Base-by-base conservation (phyloP, 1,140 invertebrate genomes). In the Trichonephila clavipes region DNA sequence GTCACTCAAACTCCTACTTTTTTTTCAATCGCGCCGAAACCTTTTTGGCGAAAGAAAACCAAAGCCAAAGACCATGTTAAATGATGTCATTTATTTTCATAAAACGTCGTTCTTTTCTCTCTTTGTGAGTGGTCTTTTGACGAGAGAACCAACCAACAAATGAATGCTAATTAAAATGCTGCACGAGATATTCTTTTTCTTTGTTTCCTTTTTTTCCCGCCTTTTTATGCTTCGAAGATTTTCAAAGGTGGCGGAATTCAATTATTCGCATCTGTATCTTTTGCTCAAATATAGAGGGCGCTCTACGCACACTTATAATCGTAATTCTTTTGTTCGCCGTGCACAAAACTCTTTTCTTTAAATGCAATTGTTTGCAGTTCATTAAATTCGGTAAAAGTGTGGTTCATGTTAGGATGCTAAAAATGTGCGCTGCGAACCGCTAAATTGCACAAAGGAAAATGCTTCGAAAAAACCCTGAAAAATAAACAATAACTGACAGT, bases 81-180 rank as follows among this genome's bases (percentile, higher is more conserved):
- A 69, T 77, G 88, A 89, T 89, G 88, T 77, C 88, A 89, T 89
- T 89, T 89, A 89, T 89, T 89, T 89, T 77, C 88, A 89, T 89
- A 88, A 88, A 88, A 88, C 61, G 86, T 88, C 86, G 64, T 88
- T 89, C 88, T 89, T 92, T 85, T 18, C 10, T 18, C 34, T 59
- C 59, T 92, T 90, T 82, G 89, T 90, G 89, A 6, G 51, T 24
- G 66, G 24, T 72, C 44, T 89, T 89, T 89, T 89, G 77, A 90
- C 88, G 58, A 61, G 66, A 90, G 59, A 90, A 28, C 51, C 88
- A 44, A 40, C 62, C 66, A 82, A 81, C 69, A 90, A 81, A 90
- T 85, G 90, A 92, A 83, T 64, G 40, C 90, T 92, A 85, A 92
- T 92, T 92, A 92, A 92, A 92, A 92, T 92, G 81, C 90, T 40